Base-by-base conservation (phyloP, 2,888 invertebrate species). In the Chymomyza procnemis region DNA sequence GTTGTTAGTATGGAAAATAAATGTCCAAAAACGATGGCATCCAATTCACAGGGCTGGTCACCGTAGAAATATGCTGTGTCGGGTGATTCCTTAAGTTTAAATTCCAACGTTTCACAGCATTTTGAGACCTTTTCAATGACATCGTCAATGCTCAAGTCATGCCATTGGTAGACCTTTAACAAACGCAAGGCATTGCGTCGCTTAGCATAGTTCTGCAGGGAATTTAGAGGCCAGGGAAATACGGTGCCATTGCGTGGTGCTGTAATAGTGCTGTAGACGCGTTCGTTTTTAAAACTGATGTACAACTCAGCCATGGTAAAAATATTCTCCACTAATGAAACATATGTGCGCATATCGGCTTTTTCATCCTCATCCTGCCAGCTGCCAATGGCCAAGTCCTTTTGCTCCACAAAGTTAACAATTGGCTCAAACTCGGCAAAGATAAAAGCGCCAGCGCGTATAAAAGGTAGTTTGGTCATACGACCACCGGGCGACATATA, bases 1-100 rank as follows among this genome's bases (percentile, higher is more conserved):
- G 97, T 98, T 6, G 98, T 98, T 68, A 99, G 92, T 78, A 99
- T 95, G 0, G 97, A 96, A 92, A 96, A 99, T n/a, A 99, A 93
- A 91, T 99, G 99, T 0, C 99, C 99, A 92, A 98, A 99, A 0
- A 97, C 96, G 46, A 99, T 92, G 1, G 99, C 99, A 91, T 99
- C 99, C 73, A 99, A 92, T 91, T 99, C 99, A 34, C 97, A 97
- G 0, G 98, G 98, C 63, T 96, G 92, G 66, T 94, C 93, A 6
- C 95, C 95, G 90, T 96, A 97, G 91, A 99, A 98, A 90, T 75
- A 90, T 0, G 80, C 75, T 3, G 94, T 97, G 55, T 94, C 93
- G 64, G 94, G 94, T 1, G 84, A 78, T 21, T 95, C 94, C 5
- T 95, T 96, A 0, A 99, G 92, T 73, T 97, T 94, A 79, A 96